Base-by-base conservation (phyloP, 1,140 invertebrate species). In the Solenopsis invicta region DNA sequence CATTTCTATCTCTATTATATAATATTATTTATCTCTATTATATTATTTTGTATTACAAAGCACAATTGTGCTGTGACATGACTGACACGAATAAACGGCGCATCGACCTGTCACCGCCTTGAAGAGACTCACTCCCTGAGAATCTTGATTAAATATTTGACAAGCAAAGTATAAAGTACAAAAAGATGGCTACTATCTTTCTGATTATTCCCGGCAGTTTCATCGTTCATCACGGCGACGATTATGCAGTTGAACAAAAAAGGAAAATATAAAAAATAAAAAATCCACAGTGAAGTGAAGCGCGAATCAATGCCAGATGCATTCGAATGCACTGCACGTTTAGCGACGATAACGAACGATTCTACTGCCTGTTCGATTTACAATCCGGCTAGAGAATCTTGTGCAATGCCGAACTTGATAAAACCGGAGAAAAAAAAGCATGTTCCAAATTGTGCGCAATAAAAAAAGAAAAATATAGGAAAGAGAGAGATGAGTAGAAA, bases 71-170 rank as follows among this genome's bases (percentile, higher is more conserved):
- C 37, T 64, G 45, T 81, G 41, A 29, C 18, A 29, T 5, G 29
- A 66, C n/a, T 37, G 37, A 59, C 4, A 16, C 34, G 64, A 71
- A 45, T 71, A 59, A 81, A 81, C 41, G 56, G 41, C 75, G 9
- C 59, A 21, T 71, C 50, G 64, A 45, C 64, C 21, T 29, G 50
- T 24, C n/a, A n/a, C 12, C 16, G 48, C 2, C 21, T 29, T 4
- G 78, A 29, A 8, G 34, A 71, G 41, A 41, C 34, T 48, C 54
- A 6, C 24, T 78, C 9, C 54, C 50, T 12, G 34, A 21, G 59
- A 48, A 48, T 75, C 21, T 81, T 85, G 50, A 77, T 85, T 85
- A 78, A 77, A 89, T 69, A 75, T 75, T 88, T 85, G 16, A 59
- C 10, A 10, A 56, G 37, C 34, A 72, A 41, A 34, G 62, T 82